Evolutionary conservation across 2,888 invertebrate species (phyloP).

Genomic region (Agonopterix alstromeriana): DNA sequence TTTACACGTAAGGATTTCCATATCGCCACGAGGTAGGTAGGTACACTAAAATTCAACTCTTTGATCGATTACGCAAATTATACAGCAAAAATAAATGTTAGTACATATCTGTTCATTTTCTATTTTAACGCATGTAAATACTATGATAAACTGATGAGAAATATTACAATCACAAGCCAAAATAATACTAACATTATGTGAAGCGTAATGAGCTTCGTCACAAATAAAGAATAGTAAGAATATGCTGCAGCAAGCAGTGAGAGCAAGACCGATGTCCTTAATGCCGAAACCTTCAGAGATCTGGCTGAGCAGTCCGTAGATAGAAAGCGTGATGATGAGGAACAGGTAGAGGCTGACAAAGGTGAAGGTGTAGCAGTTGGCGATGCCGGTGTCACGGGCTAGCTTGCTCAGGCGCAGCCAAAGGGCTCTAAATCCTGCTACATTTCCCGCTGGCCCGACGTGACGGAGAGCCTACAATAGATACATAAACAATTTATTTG

Average conservation of each 20-base stretch:
- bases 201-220: constrained; percentile 85
- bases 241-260: constrained; percentile 81
- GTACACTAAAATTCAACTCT: too few species aligned
- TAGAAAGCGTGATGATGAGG: constrained; percentile 83
- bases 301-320: constrained; percentile 84
- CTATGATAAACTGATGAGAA: too few species aligned
- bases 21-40: too few species aligned
- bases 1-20: too few species aligned
- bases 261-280: constrained; percentile 82
- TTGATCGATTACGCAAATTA: too few species aligned
- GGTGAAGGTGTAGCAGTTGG: constrained; percentile 82
- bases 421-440: constrained; percentile 82
- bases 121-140: too few species aligned
- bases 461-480: constrained; percentile 75
- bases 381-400: constrained; percentile 80
- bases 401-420: constrained; percentile 84
- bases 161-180: not conserved
- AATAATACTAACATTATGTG: constrained; percentile 78
- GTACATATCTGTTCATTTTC: too few species aligned
- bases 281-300: constrained; percentile 84
- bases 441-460: constrained; percentile 81
- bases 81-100: too few species aligned
- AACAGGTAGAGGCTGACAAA: constrained; percentile 83
- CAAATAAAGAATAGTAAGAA: constrained; percentile 83
- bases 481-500: too few species aligned